These are phyloP conservation scores for Chrysopilus asiliformis DNA, from an alignment of 2,888 invertebrate genomes.

Conservation along the genomic window DNA sequence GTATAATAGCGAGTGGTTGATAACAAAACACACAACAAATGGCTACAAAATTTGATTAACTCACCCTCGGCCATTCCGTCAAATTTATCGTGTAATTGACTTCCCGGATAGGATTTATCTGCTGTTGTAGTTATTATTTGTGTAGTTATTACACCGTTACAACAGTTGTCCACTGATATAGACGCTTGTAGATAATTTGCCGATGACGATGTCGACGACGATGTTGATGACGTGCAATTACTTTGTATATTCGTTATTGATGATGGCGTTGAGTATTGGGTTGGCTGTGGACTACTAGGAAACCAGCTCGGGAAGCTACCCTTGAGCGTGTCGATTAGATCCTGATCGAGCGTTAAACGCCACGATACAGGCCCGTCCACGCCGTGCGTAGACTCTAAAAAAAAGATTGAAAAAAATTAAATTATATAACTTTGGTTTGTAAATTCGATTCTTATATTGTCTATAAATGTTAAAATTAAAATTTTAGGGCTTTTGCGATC, in stretches of 20 bases:
- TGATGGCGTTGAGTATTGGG: slow-evolving; percentile 14
- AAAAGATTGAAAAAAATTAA: slow-evolving; percentile 15
- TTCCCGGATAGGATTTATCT: slow-evolving; percentile 28
- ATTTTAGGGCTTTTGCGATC: no score
- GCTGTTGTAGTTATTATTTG: slow-evolving; percentile 23
- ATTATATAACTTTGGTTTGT: no score
- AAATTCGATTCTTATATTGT: no score
- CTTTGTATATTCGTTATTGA: no score
- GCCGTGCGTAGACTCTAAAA: slow-evolving; percentile 62
- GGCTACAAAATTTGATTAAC: slow-evolving; percentile 6
- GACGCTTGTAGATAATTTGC: slow-evolving; percentile 29
- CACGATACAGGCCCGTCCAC: slow-evolving; percentile 70
- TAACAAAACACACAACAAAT: no score
- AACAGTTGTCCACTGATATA: slow-evolving; percentile 22
- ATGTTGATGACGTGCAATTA: slow-evolving; percentile 22
- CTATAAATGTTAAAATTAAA: no score
- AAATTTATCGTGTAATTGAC: slow-evolving; percentile 32
- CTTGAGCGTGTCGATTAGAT: slow-evolving; percentile 81
- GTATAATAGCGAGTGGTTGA: no score
- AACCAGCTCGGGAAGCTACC: slow-evolving; percentile 92
- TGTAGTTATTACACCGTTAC: slow-evolving; percentile 28
- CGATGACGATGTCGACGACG: slow-evolving; percentile 22
- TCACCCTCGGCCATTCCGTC: slow-evolving; percentile 36
- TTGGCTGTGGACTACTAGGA: slow-evolving; percentile 38
- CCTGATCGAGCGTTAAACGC: slow-evolving; percentile 86